Evolutionary conservation across 2,797 vertebrate genomes (phyloP), one percentile per base, ranked within the genome.

Genomic region (Danio kyathit): DNA sequence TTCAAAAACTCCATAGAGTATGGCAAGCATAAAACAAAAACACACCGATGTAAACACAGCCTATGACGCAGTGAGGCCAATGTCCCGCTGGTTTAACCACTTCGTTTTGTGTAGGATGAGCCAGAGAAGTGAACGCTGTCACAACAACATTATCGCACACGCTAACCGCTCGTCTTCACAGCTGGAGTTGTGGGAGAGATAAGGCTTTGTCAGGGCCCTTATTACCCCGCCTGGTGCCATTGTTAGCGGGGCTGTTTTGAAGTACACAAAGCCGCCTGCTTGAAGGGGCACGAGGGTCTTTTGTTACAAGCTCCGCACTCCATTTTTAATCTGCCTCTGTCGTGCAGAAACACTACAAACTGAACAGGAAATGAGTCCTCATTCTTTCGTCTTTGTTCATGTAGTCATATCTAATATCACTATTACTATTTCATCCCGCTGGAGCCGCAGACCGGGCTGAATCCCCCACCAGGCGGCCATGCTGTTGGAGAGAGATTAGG

Each of bases 61-160:
- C 29, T 29, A 29, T 29, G 29, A 29, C n/a, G 86, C 44, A 61
- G 49, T n/a, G 85, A 90, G 65, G 90, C 89, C 92, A 92, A 87
- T 84, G 87, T 87, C 87, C 87, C 76, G 59, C 56, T 46, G 7
- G 49, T 72, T 81, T 54, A 48, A 63, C 73, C 80, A 63, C 49
- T 43, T 56, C 9, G 4, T 57, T 57, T 71, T 40, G 59, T 66
- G 71, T 56, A 60, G 70, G 48, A 60, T 12, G 9, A 70, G 76
- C 63, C 44, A 14, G 16, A 77, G 69, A 63, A 59, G 64, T 16
- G 41, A 77, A 76, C 49, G 7, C 66, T 76, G 54, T 78, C 77
- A 79, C 38, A 79, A 65, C 67, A 82, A 29, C 69, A 73, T 72
- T 74, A 59, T 63, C 71, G 29, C 48, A 63, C 6, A 7, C 1